phyloP scores from a whole-genome alignment of 2,797 vertebrate species.

The Catostomus latipinnis region DNA sequence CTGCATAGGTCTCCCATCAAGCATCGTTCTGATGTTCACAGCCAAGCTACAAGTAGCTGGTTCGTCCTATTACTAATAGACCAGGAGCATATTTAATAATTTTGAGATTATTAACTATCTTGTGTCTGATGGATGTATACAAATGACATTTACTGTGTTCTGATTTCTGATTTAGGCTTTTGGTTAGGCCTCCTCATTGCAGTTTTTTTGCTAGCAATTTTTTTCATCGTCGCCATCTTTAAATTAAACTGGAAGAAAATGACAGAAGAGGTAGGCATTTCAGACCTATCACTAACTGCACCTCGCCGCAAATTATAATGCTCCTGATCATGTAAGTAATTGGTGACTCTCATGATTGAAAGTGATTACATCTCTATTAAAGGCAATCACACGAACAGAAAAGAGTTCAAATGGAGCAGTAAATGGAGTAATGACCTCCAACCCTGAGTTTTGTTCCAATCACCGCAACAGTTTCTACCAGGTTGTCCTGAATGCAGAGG shows the following conservation, averaged over 20 bases:
- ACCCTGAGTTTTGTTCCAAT: constrained; percentile 48
- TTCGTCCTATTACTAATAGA: constrained; percentile 58
- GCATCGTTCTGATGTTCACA: constrained; percentile 85
- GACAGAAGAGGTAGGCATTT: constrained; percentile 78
- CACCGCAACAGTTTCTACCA: constrained; percentile 49
- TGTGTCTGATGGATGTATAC: neutral
- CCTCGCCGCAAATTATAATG: neutral
- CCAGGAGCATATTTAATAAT: too few relatives aligned
- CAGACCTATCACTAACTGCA: neutral
- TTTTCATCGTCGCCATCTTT: constrained; percentile 81
- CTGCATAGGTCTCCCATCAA: constrained; percentile 82
- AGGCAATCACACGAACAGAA: constrained; percentile 61
- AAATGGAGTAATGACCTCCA: constrained; percentile 38
- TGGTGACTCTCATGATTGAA: neutral
- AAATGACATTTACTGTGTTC: neutral
- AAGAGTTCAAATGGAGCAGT: constrained; percentile 24
- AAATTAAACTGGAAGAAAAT: constrained; percentile 83
- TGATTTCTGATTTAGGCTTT: constrained; percentile 76
- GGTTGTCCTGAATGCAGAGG: constrained; percentile 49
- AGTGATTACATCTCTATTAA: constrained; percentile 7
- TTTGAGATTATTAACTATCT: neutral
- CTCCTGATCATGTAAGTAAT: constrained; percentile 9
- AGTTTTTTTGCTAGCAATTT: constrained; percentile 78
- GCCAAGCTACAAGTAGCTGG: constrained; percentile 84
- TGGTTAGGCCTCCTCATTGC: constrained; percentile 88